Conservation (phyloP, 1,140 invertebrate genomes). For the Sinella curviseta region DNA sequence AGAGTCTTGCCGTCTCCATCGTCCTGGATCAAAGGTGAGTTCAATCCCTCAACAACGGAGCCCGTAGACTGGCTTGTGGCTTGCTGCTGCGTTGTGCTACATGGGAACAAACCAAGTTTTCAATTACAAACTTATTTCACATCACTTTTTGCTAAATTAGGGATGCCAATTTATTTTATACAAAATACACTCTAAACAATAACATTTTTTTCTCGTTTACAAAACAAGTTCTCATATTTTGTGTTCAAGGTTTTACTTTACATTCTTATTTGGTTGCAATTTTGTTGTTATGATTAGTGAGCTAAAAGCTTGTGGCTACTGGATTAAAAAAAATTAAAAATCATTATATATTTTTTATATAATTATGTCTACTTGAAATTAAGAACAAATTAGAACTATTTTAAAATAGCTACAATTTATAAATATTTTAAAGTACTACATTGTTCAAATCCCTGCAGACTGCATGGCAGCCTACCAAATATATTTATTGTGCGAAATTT, state of each 20-base stretch:
- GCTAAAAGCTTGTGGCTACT: neutral
- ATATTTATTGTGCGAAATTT: no score
- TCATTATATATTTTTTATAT: no score
- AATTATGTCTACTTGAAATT: no score
- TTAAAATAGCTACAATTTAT: no score
- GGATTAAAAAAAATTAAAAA: no score
- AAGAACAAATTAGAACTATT: no score
- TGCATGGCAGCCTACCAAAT: no score
- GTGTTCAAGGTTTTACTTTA: no score
- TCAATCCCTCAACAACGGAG: slow-evolving; percentile 67
- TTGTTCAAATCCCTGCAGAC: no score
- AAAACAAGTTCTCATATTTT: no score
- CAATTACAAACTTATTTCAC: neutral
- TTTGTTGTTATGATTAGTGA: slow-evolving; percentile 53
- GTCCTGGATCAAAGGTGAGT: slow-evolving; percentile 88
- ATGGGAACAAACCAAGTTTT: slow-evolving; percentile 9
- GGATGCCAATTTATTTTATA: neutral
- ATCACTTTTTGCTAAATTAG: neutral
- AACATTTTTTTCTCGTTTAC: no score
- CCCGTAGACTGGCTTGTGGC: slow-evolving; percentile 56
- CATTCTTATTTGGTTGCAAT: neutral
- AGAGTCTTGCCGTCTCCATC: slow-evolving; percentile 85
- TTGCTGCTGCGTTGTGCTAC: slow-evolving; percentile 53
- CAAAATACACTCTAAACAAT: neutral
- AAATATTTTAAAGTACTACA: no score